These are phyloP conservation scores for Thermophis baileyi DNA, from an alignment of 2,113 vertebrate genomes.

Conservation along the genomic window DNA sequence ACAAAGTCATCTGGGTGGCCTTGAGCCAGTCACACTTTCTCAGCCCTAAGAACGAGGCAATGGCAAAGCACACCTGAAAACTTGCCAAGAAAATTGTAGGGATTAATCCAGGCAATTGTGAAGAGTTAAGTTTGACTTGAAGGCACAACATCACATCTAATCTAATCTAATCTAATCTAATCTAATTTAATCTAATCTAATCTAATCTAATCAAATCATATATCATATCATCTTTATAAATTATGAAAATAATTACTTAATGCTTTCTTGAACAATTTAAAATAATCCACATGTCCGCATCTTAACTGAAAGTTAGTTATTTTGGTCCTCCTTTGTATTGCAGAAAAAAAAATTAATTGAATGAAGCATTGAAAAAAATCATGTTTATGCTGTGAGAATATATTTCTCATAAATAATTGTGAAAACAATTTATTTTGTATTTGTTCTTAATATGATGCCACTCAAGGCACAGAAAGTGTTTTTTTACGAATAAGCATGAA, in stretches of 20 bases:
- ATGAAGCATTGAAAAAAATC: not conserved
- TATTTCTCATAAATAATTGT: not conserved
- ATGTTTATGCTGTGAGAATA: not conserved
- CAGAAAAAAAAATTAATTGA: not conserved
- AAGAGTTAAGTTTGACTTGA: not conserved
- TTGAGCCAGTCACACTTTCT: not conserved
- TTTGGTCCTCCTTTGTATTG: not conserved
- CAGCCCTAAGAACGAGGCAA: not conserved
- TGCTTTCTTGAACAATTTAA: conserved; percentile 6
- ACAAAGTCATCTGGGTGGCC: not conserved
- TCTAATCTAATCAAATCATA: too few species aligned
- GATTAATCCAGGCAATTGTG: not conserved
- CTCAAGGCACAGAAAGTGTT: not conserved
- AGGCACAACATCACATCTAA: not conserved
- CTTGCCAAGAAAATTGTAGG: not conserved
- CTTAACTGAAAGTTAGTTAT: not conserved
- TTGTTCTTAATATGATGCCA: not conserved
- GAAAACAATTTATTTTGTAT: not conserved
- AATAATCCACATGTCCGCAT: not conserved
- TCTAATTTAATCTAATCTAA: not conserved
- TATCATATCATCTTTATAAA: too few species aligned
- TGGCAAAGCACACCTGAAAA: not conserved
- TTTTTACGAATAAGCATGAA: not conserved
- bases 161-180: not conserved
- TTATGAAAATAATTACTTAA: conserved; percentile 1